Percentiles rank a stretch among this genome's conserved stretches.
Conservation (phyloP, 2,113 vertebrate species). For the Hypocryptadius cinnamomeus region DNA sequence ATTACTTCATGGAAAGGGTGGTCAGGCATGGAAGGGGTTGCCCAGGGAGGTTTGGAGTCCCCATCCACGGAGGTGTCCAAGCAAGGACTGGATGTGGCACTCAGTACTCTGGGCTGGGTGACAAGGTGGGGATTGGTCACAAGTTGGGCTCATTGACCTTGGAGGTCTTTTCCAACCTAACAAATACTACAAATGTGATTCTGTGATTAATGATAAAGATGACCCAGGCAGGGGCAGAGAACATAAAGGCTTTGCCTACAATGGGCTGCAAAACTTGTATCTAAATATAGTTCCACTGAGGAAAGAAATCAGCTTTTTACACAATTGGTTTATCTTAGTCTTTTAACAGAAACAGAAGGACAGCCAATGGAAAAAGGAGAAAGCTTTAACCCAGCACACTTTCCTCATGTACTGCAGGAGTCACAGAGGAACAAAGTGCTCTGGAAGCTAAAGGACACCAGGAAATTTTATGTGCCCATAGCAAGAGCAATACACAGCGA, state of each 20-base stretch:
- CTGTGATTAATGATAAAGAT: not conserved
- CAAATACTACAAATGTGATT: not conserved
- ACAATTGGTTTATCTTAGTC: not conserved
- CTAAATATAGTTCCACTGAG: not conserved
- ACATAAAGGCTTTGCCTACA: not conserved
- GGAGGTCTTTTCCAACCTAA: not conserved
- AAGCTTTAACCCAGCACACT: not conserved
- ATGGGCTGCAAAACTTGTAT: not conserved
- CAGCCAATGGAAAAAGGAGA: not conserved
- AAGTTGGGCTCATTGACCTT: not conserved
- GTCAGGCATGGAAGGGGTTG: not conserved
- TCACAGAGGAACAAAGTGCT: not conserved
- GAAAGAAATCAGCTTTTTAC: not conserved
- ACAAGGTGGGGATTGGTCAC: accelerated
- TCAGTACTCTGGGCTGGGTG: not conserved
- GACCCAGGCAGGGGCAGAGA: not conserved
- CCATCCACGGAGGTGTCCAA: not conserved
- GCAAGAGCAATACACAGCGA: not conserved
- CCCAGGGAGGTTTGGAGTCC: not conserved
- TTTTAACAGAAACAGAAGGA: not conserved
- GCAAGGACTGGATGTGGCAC: not conserved
- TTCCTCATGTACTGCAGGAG: not conserved
- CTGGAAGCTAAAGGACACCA: not conserved
- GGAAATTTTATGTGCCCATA: not conserved
- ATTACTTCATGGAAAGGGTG: not conserved